Evolutionary conservation across 2,113 vertebrate genomes (phyloP), one percentile per base, ranked within the genome.

Genomic region (Gallinago jamesoni): DNA sequence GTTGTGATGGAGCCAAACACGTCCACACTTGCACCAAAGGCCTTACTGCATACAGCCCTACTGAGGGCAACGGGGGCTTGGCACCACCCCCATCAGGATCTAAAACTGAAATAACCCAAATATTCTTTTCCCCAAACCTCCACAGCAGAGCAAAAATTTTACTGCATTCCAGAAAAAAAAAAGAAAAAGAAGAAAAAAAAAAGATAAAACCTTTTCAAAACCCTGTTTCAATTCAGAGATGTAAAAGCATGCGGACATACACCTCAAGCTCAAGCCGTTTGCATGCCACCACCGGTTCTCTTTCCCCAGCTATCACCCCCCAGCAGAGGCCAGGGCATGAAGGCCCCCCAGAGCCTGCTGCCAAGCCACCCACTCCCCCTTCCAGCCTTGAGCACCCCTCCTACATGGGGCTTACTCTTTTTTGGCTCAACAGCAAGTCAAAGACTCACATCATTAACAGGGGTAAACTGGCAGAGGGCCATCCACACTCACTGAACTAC

Each of bases 141-240:
- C 22, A 52, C 16, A n/a, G 53, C 66, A 60, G 19, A 92, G 30
- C 22, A 43, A 78, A 94, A 78, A 87, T 56, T 18, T 39, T 25
- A 70, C 33, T 27, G 12, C 4, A 33, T 66, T 95, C 84, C 66
- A 89, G 57, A 53, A 89, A 79, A n/a, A 62, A 10, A 7, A 53
- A 39, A 39, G 39, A 55, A 3, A 15, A 25, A 48, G 0, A 7
- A 25, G 3, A 18, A 17, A 21, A 1, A 21, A 1, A 8, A 6
- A 52, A 15, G 21, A 37, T 0, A 37, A 75, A 60, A 28, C 13
- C 9, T 21, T 74, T 74, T 12, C 14, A 27, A 74, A 78, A 24
- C 13, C 10, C 14, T 4, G 10, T 53, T 91, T 73, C n/a, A 33
- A 2, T 79, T 62, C 45, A 62, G 48, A 70, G 66, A 55, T 14